Evolutionary conservation across 2,888 invertebrate species (phyloP), one percentile per base, ranked within the genome.

Genomic region (Drosophila cognata): DNA sequence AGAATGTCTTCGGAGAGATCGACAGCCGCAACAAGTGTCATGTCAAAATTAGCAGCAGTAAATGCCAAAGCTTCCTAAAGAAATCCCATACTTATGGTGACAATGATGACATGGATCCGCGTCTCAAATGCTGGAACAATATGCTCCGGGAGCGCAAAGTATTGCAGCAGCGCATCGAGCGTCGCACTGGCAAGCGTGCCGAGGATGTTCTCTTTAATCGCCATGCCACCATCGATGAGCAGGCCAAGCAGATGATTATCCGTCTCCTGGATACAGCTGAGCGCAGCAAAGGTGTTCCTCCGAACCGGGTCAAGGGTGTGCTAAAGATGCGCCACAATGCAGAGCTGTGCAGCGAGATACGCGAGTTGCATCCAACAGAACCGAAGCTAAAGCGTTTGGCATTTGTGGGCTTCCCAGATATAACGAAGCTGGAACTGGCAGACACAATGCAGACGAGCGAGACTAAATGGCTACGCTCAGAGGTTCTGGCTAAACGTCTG

Each of bases 121-220:
- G 92, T 7, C 80, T 91, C 8, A 67, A 75, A 21, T 72, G 72
- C 68, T 91, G 92, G 92, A 79, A 83, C 6, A 67, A 84, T 8
- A 51, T 80, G 46, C 56, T 92, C 28, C 53, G 62, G 4, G 71
- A 86, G 13, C 86, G 91, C 0, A 56, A 72, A 6, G 10, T 38
- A 0, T 11, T 91, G 0, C 84, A 84, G 31, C 3, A 35, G 2
- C 77, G 84, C 25, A 91, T 91, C n/a, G 72, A 79, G 18, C 62
- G 25, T 0, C 56, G 74, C 13, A 89, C 84, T 0, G 87, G 87
- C 1, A 91, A 92, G 55, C 67, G 74, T 0, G 55, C 79, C 4
- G 68, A 80, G 5, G 85, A 85, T n/a, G 75, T 92, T 38, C 77
- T 92, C 46, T 92, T 91, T 56, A 92, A 91, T 77, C 90, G 88